These are phyloP conservation scores for Mastomys natalensis DNA, from an alignment of 2,113 vertebrate genomes.

Conservation along the genomic window DNA sequence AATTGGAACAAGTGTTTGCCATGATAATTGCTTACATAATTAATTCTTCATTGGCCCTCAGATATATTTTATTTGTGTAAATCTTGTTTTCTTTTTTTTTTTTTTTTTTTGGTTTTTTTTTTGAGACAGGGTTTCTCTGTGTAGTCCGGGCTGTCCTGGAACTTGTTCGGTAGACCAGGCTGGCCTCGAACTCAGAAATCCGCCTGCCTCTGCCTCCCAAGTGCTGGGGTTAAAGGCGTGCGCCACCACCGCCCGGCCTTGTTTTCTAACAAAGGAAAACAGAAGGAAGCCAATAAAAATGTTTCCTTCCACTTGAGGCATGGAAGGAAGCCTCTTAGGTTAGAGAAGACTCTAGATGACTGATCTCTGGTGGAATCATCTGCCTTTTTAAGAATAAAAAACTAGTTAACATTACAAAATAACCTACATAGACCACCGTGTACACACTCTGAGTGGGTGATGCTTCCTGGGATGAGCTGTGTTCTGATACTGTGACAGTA, in stretches of 20 bases:
- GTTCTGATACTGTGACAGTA: neutral
- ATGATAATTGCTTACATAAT: neutral
- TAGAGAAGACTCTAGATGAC: neutral
- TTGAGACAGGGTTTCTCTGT: too few relatives aligned
- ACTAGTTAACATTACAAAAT: neutral
- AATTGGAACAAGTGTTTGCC: constrained; percentile 32
- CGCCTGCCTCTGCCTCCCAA: too few relatives aligned
- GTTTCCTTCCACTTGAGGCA: neutral
- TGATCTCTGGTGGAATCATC: neutral
- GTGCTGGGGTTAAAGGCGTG: too few relatives aligned
- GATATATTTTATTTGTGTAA: constrained; percentile 17
- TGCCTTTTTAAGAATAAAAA: neutral
- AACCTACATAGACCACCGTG: neutral
- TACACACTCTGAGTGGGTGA: neutral
- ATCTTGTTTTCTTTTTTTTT: constrained; percentile 33
- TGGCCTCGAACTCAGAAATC: too few relatives aligned
- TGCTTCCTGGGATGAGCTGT: neutral
- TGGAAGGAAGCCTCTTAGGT: neutral
- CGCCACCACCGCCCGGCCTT: too few relatives aligned
- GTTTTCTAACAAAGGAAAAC: neutral
- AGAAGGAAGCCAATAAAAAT: neutral
- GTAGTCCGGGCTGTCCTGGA: too few relatives aligned
- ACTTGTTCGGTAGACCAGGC: too few relatives aligned
- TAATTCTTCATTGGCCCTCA: neutral
- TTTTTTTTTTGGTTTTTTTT: too few relatives aligned